A percentile compares a stretch with the other conserved stretches of the same genome.
Evolutionary conservation across 2,888 invertebrate genomes (phyloP).

Genomic region (Callyntrura guangdongensis): DNA sequence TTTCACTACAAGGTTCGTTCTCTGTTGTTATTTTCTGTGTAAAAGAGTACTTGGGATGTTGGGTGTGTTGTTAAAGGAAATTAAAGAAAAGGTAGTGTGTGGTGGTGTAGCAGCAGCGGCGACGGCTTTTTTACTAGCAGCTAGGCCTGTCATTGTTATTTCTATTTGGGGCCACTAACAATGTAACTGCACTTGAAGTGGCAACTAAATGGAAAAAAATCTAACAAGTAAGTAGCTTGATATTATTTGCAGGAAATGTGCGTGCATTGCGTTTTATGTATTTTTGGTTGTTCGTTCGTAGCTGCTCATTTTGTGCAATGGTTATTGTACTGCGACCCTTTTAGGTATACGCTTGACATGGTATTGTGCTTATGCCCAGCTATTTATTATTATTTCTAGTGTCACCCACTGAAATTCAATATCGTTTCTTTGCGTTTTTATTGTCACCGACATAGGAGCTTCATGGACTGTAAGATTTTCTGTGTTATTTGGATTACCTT

Average conservation of each 20-base stretch:
- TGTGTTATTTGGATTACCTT: neutral
- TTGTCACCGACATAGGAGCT: slow-evolving; percentile 31
- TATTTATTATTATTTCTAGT: neutral
- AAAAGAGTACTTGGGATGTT: slow-evolving; percentile 65
- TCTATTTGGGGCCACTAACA: slow-evolving; percentile 38
- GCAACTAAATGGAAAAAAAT: slow-evolving; percentile 58
- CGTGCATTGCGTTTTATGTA: slow-evolving; percentile 37
- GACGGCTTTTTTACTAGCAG: slow-evolving; percentile 17
- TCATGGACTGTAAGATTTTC: slow-evolving; percentile 5
- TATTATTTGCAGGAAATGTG: slow-evolving; percentile 53
- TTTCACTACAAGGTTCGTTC: slow-evolving; percentile 6
- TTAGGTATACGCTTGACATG: neutral
- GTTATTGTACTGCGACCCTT: neutral
- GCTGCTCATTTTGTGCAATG: slow-evolving; percentile 52
- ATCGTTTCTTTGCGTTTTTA: slow-evolving; percentile 41
- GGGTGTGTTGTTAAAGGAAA: slow-evolving; percentile 26
- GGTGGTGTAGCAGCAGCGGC: neutral
- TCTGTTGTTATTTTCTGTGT: slow-evolving; percentile 23
- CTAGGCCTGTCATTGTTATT: slow-evolving; percentile 66
- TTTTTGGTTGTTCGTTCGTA: neutral
- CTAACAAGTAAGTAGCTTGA: slow-evolving; percentile 40
- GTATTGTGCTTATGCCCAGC: neutral
- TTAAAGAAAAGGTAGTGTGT: neutral
- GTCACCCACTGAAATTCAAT: slow-evolving; percentile 12
- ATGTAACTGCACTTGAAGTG: slow-evolving; percentile 63